These are phyloP conservation scores for Sminthopsis crassicaudata DNA, from an alignment of 2,113 vertebrate genomes.

Conservation along the genomic window DNA sequence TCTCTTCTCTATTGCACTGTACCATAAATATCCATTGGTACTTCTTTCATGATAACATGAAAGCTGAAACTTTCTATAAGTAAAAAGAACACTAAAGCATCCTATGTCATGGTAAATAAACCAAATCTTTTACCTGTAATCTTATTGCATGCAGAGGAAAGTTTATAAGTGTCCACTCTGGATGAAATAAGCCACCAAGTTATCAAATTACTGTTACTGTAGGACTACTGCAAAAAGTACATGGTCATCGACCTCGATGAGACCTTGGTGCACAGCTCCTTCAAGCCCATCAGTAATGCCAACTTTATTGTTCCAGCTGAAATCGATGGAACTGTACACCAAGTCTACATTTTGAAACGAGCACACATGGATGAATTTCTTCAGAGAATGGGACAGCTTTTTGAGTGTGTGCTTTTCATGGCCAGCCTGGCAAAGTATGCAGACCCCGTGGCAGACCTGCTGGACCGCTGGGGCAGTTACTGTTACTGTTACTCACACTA, in stretches of 20 bases:
- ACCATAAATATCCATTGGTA: not conserved
- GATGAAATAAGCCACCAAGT: not conserved
- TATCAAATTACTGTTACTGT: too few relatives aligned
- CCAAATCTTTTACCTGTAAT: not conserved
- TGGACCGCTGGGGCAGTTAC: slow-evolving; percentile 98
- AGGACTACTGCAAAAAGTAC: too few relatives aligned
- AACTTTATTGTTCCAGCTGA: too few relatives aligned
- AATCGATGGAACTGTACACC: too few relatives aligned
- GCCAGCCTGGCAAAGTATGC: slow-evolving; percentile 98
- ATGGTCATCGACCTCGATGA: too few relatives aligned
- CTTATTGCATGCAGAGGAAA: not conserved
- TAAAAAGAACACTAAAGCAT: not conserved
- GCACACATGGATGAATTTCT: slow-evolving; percentile 98
- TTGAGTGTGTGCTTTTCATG: slow-evolving; percentile 98
- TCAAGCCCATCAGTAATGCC: too few relatives aligned
- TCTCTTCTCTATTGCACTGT: not conserved
- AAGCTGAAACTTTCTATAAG: not conserved
- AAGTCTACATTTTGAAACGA: slow-evolving; percentile 98
- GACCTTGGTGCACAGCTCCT: too few relatives aligned
- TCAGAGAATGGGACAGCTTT: slow-evolving; percentile 97
- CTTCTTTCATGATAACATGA: not conserved
- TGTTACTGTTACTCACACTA: too few relatives aligned
- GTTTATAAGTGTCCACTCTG: fast-evolving
- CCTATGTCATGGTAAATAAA: not conserved
- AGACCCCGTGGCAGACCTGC: slow-evolving; percentile 96